phyloP scores from a whole-genome alignment of 2,113 vertebrate genomes.

The Gasterosteus nipponicus region DNA sequence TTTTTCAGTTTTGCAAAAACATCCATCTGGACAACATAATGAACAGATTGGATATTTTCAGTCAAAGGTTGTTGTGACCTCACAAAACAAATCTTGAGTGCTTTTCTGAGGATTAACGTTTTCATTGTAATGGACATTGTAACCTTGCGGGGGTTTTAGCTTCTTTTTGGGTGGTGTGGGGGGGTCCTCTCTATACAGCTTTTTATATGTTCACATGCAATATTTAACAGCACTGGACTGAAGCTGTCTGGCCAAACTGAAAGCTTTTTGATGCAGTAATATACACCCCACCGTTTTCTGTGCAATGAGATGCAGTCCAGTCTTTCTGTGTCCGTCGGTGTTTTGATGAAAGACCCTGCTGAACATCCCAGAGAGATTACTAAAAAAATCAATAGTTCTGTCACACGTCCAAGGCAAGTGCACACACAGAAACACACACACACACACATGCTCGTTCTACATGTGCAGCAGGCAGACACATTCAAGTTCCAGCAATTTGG shows the following conservation, averaged over 20 bases:
- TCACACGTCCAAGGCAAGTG: background rate
- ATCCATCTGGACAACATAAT: no score
- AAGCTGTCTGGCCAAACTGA: constrained; percentile 16
- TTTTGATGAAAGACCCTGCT: constrained; percentile 13
- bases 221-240: constrained; percentile 24
- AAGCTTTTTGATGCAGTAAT: background rate
- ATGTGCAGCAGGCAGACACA: constrained; percentile 4
- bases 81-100: background rate
- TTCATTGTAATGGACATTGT: background rate
- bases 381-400: constrained; percentile 3
- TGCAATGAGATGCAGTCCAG: background rate
- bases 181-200: background rate
- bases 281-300: background rate
- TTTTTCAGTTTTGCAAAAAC: no score
- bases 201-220: constrained; percentile 26
- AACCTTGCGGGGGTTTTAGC: background rate
- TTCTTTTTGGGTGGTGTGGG: background rate
- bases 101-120: background rate
- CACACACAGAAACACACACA: constrained; percentile 1
- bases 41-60: no score
- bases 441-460: background rate
- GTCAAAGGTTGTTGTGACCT: no score
- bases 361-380: constrained; percentile 16
- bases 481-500: background rate
- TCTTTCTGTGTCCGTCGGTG: background rate